phyloP scores from a whole-genome alignment of 2,797 vertebrate genomes.

The Dallia pectoralis region DNA sequence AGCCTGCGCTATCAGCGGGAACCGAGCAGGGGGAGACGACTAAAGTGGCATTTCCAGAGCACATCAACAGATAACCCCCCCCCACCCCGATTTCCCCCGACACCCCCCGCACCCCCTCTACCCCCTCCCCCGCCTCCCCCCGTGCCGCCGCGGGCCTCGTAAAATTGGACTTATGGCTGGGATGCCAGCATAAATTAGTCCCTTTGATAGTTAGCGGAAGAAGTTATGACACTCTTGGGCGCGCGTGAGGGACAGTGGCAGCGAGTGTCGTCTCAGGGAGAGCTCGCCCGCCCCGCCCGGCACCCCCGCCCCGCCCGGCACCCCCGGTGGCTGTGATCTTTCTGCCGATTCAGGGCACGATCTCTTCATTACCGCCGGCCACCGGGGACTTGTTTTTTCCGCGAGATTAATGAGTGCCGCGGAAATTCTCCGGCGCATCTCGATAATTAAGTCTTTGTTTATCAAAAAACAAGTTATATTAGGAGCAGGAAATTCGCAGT shows the following conservation, averaged over 20 bases:
- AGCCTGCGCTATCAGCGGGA: constrained; percentile 75
- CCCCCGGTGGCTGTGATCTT: constrained; percentile 94
- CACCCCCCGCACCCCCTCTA: constrained; percentile 67
- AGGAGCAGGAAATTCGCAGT: constrained; percentile 99
- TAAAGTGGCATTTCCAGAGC: constrained; percentile 89
- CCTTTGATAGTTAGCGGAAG: constrained; percentile 99
- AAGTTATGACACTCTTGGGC: constrained; percentile 98
- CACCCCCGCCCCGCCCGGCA: constrained; percentile 89
- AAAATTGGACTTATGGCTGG: constrained; percentile 98
- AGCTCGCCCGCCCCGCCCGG: constrained; percentile 82
- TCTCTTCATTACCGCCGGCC: constrained; percentile 98
- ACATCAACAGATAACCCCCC: constrained; percentile 80
- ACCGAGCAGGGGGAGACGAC: constrained; percentile 65
- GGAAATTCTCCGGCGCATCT: constrained; percentile 99
- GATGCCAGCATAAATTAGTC: constrained; percentile 99
- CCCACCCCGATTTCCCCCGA: not conserved
- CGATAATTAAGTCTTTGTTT: constrained; percentile 99
- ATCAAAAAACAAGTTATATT: constrained; percentile 99
- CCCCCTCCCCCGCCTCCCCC: constrained; percentile 77
- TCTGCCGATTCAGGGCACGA: constrained; percentile 98
- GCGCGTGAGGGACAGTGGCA: constrained; percentile 89
- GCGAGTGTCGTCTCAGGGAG: constrained; percentile 88
- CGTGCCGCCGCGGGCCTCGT: constrained; percentile 86
- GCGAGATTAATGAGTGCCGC: constrained; percentile 99
- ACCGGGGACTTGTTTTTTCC: constrained; percentile 99